These are phyloP conservation scores for Apamea epomidion DNA, from an alignment of 2,888 invertebrate genomes.

Conservation along the genomic window DNA sequence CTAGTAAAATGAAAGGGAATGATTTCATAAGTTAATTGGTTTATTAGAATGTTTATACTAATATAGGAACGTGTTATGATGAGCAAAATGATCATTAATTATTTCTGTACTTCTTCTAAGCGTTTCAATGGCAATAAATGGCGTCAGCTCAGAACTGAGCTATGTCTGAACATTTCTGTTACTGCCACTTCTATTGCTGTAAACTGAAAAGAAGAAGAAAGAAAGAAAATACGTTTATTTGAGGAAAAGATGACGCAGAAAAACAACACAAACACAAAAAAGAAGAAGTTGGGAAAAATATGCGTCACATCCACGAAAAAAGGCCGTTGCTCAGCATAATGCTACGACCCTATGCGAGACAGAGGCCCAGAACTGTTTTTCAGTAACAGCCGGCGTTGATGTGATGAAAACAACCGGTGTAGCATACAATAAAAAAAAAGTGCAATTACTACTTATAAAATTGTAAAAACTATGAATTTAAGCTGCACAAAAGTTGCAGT, in stretches of 20 bases:
- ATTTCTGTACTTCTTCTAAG: neutral
- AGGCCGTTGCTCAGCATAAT: too few relatives aligned
- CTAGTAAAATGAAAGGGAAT: neutral
- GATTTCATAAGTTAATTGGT: neutral
- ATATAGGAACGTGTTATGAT: neutral
- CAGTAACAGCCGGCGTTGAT: too few relatives aligned
- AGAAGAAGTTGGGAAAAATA: too few relatives aligned
- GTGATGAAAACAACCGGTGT: too few relatives aligned
- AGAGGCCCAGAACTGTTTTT: too few relatives aligned
- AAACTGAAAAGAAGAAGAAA: neutral
- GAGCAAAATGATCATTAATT: neutral
- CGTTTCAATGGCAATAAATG: neutral
- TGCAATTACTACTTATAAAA: too few relatives aligned
- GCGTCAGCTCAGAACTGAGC: neutral
- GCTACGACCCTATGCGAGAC: too few relatives aligned
- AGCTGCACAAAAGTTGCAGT: neutral
- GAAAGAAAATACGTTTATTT: neutral
- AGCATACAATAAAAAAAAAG: too few relatives aligned
- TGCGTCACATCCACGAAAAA: too few relatives aligned
- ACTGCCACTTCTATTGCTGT: neutral
- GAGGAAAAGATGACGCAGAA: too few relatives aligned
- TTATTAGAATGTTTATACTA: slow-evolving; percentile 2
- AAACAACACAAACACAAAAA: too few relatives aligned
- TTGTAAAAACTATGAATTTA: too few relatives aligned
- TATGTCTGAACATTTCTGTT: neutral